Percentiles rank a stretch among this genome's conserved stretches.
phyloP scores from a whole-genome alignment of 2,797 vertebrate genomes.

The Halcyon smyrnensis region DNA sequence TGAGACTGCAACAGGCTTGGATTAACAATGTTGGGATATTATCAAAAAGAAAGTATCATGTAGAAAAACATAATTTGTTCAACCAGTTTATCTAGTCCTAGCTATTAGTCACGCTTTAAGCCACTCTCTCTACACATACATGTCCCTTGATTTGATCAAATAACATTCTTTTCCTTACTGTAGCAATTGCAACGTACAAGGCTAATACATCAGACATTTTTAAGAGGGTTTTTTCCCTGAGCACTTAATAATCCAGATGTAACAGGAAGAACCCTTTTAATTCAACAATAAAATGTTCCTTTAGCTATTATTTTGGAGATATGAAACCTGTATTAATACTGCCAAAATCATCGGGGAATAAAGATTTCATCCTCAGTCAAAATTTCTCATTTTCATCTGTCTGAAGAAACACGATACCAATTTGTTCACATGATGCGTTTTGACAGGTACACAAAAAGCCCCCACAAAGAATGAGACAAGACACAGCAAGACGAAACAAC shows the following conservation, averaged over 20 bases:
- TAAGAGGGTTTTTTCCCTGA: accelerated
- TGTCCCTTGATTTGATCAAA: not conserved
- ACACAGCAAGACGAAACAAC: not conserved
- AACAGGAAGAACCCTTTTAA: not conserved
- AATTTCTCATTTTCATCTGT: not conserved
- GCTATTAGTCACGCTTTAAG: not conserved
- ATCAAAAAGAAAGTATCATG: not conserved
- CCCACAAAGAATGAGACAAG: not conserved
- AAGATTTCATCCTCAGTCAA: not conserved
- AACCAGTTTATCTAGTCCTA: not conserved
- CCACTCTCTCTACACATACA: not conserved
- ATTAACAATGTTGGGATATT: not conserved
- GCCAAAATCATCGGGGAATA: not conserved
- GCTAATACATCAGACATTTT: not conserved
- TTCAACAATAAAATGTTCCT: not conserved
- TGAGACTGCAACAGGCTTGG: not conserved
- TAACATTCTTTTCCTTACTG: not conserved
- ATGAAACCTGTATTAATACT: not conserved
- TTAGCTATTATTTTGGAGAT: not conserved
- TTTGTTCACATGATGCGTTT: not conserved
- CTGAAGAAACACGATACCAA: not conserved
- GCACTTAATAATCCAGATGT: not conserved
- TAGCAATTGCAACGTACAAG: not conserved
- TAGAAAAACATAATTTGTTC: not conserved
- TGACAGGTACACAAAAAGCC: not conserved